These are phyloP conservation scores for Quiscalus mexicanus DNA, from an alignment of 2,113 vertebrate species.

Conservation along the genomic window DNA sequence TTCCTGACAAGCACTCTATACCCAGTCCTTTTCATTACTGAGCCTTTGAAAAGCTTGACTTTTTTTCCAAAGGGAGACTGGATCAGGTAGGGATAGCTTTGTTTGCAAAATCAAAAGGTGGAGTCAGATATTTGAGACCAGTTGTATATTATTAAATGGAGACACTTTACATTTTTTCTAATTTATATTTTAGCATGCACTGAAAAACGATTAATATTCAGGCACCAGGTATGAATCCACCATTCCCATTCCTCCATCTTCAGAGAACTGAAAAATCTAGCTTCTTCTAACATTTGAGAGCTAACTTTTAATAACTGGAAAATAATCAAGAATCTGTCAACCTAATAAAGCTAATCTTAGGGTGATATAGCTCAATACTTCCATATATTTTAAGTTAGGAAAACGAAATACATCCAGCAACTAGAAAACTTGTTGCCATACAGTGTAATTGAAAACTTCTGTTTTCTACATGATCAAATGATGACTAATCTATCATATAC, in stretches of 20 bases:
- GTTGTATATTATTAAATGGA: not conserved
- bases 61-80: not conserved
- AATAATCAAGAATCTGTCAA: not conserved
- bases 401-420: not conserved
- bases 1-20: not conserved
- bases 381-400: not conserved
- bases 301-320: not conserved
- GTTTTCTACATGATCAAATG: not conserved
- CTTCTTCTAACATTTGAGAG: not conserved
- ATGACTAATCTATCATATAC: not conserved
- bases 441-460: not conserved
- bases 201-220: slow-evolving; percentile 20
- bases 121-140: not conserved
- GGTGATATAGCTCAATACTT: not conserved
- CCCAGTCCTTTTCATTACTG: not conserved
- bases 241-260: not conserved
- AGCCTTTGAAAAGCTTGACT: not conserved
- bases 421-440: not conserved
- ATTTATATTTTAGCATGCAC: not conserved
- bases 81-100: not conserved
- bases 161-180: not conserved
- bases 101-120: slow-evolving; percentile 18
- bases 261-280: not conserved
- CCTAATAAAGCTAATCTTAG: not conserved
- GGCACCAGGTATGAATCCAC: not conserved